Evolutionary conservation across 2,113 vertebrate genomes (phyloP).

Genomic region (Trogon melanurus): DNA sequence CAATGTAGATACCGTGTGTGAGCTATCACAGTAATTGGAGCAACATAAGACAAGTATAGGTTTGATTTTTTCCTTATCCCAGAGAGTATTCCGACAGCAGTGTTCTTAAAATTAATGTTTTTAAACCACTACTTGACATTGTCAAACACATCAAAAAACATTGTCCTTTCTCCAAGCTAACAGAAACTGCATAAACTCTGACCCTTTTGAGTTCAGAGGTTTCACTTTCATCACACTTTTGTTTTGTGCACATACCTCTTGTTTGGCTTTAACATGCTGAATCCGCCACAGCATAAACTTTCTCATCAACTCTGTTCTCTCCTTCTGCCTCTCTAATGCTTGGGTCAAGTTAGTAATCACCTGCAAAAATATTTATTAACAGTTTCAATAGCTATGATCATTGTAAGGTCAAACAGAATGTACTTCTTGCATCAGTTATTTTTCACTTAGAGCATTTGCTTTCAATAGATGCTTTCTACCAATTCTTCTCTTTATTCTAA

Average conservation of each 20-base stretch:
- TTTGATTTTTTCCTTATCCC: neutral
- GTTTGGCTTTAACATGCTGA: conserved; percentile 79
- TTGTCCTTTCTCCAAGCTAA: neutral
- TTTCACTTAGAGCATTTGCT: neutral
- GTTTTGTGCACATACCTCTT: conserved; percentile 81
- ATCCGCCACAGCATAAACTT: conserved; percentile 89
- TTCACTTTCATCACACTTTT: neutral
- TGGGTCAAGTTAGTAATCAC: conserved; percentile 87
- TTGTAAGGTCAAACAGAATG: neutral
- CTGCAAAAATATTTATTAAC: conserved; percentile 72
- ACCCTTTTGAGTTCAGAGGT: neutral
- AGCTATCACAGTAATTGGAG: neutral
- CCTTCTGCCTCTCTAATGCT: conserved; percentile 88
- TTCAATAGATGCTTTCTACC: neutral
- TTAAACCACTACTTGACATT: neutral
- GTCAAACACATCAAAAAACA: neutral
- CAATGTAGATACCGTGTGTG: neutral
- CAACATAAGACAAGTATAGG: neutral
- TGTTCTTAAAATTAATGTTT: neutral
- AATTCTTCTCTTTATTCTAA: neutral
- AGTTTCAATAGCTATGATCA: neutral
- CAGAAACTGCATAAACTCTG: neutral
- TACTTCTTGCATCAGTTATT: neutral
- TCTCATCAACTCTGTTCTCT: conserved; percentile 87
- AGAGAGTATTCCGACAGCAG: neutral